These are phyloP conservation scores for Antedon bifida DNA, from an alignment of 35 echinoderm and acorn worm species.

Conservation along the genomic window DNA sequence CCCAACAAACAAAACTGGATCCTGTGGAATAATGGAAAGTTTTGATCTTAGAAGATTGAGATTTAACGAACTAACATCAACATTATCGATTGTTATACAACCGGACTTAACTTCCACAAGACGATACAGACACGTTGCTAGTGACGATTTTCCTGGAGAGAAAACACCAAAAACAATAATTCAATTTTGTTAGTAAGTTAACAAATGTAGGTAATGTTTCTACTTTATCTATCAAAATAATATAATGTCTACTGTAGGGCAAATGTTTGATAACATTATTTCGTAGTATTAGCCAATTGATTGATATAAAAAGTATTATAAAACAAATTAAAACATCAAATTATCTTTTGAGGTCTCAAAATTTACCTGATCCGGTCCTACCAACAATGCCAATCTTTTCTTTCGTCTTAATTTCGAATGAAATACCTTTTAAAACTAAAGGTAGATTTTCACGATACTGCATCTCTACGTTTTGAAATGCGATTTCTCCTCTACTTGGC, in stretches of 20 bases:
- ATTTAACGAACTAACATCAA: conserved; percentile 38
- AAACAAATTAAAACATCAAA: too few species aligned
- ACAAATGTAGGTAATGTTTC: too few species aligned
- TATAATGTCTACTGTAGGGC: too few species aligned
- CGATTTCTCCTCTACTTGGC: background rate
- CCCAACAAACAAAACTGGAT: conserved; percentile 68
- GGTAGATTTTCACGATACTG: conserved; percentile 1
- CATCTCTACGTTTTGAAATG: background rate
- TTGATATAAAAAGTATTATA: too few species aligned
- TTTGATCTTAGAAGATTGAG: conserved; percentile 54
- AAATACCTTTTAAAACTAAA: background rate
- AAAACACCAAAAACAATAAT: background rate
- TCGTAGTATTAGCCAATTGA: too few species aligned
- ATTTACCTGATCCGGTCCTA: conserved; percentile 2
- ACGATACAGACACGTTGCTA: conserved; percentile 51
- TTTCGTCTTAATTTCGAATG: background rate
- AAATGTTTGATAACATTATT: too few species aligned
- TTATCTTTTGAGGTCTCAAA: too few species aligned
- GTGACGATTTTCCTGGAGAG: conserved; percentile 72
- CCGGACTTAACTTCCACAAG: conserved; percentile 32
- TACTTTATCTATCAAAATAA: too few species aligned
- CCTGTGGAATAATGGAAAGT: conserved; percentile 79
- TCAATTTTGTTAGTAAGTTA: too few species aligned
- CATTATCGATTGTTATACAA: conserved; percentile 45
- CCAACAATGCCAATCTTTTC: conserved; percentile 12